Evolutionary conservation across 2,888 invertebrate species (phyloP), one percentile per base, ranked within the genome.

Genomic region (Cephonodes hylas): DNA sequence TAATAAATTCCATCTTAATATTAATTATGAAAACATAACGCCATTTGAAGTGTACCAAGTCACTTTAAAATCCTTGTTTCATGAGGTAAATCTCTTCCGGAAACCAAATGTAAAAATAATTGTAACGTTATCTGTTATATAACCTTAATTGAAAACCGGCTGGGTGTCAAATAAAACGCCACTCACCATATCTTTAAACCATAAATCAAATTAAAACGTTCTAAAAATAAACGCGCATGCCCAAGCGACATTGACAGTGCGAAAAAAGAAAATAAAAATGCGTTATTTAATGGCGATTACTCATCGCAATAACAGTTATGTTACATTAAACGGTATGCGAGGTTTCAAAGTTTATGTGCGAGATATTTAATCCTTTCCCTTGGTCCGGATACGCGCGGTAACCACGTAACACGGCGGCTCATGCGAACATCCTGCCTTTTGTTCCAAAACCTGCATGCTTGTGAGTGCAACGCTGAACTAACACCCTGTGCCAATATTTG

Each of bases 361-460:
- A 59, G 70, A 69, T 73, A 78, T 64, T 63, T 66, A 72, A 77
- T 73, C 69, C 70, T 72, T 46, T 65, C 59, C 71, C 71, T 72
- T 69, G 71, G 65, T 67, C 72, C 80, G 79, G 80, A 80, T 75
- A 76, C 74, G 74, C 77, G 72, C 74, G 70, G 78, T 73, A 74
- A 76, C 70, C 77, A 73, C 65, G 64, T 63, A 67, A 67, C 7
- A n/a, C 58, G 53, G 38, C 38, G 46, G 13, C 27, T 42, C 57
- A 48, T 22, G 31, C 59, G 63, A 74, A 74, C 77, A 77, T 78
- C 77, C 79, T 78, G 78, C 71, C 70, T 69, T 76, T 78, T 79
- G 78, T 79, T 70, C 64, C 46, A 69, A 77, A 61, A 61, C 61
- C 61, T 61, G 61, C 45, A 57, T 61, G 46, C 58, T 25, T 58